These are phyloP conservation scores for Lacanobia oleracea DNA, from an alignment of 2,888 invertebrate species.

Conservation along the genomic window DNA sequence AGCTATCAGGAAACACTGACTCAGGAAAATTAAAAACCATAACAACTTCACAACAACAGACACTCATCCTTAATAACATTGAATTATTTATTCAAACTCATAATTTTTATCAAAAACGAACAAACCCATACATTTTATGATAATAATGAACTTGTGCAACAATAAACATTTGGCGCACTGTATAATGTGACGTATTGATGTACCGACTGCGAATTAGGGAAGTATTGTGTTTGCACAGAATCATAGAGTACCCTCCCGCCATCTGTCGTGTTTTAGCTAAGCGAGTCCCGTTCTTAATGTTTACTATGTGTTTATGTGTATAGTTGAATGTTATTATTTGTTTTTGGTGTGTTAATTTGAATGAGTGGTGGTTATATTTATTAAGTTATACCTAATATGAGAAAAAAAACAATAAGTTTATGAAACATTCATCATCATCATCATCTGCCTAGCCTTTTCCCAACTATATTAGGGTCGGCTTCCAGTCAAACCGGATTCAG, in stretches of 20 bases:
- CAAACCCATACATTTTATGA: conserved; percentile 60
- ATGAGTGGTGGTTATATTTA: conserved; percentile 37
- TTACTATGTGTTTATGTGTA: too few species aligned
- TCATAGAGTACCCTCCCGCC: conserved; percentile 75
- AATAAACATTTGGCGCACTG: conserved; percentile 78
- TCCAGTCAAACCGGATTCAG: too few species aligned
- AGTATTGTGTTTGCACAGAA: conserved; percentile 82
- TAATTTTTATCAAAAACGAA: conserved; percentile 49
- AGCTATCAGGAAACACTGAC: too few species aligned
- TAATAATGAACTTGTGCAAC: conserved; percentile 81
- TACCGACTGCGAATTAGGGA: conserved; percentile 80
- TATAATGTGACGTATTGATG: conserved; percentile 83
- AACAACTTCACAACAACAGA: background rate
- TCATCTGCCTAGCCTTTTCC: too few species aligned
- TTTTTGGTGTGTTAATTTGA: conserved; percentile 62
- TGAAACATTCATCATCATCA: too few species aligned
- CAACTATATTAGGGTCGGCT: too few species aligned
- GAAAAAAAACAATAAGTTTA: background rate
- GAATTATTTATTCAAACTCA: conserved; percentile 47
- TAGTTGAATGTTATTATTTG: conserved; percentile 70
- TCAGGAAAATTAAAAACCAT: background rate
- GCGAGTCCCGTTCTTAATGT: conserved; percentile 69
- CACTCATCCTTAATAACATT: background rate
- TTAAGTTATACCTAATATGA: background rate
- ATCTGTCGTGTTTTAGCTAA: conserved; percentile 83